Evolutionary conservation across 2,797 vertebrate species (phyloP).

Genomic region (Tokudaia muenninki): DNA sequence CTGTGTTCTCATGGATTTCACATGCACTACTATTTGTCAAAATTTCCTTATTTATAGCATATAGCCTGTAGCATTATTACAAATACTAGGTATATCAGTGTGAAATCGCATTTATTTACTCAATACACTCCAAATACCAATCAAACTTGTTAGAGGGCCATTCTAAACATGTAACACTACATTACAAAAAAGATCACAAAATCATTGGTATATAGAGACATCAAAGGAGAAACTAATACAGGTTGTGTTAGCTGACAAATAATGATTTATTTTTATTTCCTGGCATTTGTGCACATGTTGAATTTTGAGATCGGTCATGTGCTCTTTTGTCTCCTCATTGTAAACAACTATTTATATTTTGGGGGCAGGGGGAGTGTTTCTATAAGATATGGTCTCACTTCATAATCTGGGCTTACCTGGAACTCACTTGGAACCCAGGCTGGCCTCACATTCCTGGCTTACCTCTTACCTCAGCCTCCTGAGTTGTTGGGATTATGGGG

Average conservation of each 20-base stretch:
- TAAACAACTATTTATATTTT: not conserved
- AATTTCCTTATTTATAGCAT: not conserved
- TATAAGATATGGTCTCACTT: not conserved
- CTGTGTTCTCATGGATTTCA: not conserved
- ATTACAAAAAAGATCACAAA: not conserved
- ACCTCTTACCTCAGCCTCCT: not conserved
- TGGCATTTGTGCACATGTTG: not conserved
- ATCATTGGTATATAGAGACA: not conserved
- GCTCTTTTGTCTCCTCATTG: not conserved
- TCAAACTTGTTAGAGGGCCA: not conserved
- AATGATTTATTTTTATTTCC: not conserved
- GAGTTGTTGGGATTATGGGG: not conserved
- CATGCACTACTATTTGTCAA: not conserved
- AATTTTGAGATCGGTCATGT: not conserved
- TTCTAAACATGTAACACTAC: not conserved
- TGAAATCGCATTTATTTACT: not conserved
- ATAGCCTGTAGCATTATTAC: not conserved
- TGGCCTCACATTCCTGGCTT: not conserved
- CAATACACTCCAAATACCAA: not conserved
- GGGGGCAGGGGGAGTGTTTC: accelerated
- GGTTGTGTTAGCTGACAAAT: not conserved
- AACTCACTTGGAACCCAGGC: not conserved
- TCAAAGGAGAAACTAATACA: not conserved
- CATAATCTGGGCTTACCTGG: not conserved
- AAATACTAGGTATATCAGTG: not conserved